Evolutionary conservation across 2,113 vertebrate species (phyloP), one percentile per base, ranked within the genome.

Genomic region (Myanophis thanlyinensis): DNA sequence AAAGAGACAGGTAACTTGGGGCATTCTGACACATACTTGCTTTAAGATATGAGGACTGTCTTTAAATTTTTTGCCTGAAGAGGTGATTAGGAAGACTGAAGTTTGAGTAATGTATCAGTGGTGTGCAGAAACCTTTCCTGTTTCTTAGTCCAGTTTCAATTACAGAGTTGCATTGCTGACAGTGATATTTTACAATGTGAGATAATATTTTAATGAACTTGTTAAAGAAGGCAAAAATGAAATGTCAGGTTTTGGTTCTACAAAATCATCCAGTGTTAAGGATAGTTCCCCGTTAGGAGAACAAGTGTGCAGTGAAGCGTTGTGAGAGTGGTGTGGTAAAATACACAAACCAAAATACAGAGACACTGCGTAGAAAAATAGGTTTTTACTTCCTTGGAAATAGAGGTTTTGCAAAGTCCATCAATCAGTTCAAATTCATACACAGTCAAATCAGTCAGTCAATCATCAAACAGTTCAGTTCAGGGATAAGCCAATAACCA

Each of bases 11-110:
- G 91, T 96, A 96, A 92, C 91, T 92, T 88, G 91, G 86, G 87
- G 12, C 46, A 44, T 95, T 95, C 94, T 96, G 93, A 95, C 20
- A 53, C 87, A 94, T 5, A 85, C 49, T 62, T 90, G 92, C 94
- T 88, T 96, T 93, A 95, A 95, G 93, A 95, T 92, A 93, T 35
- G 44, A 95, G 96, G 93, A 92, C 44, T 94, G 89, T 27, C 91
- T 96, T 96, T 93, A 96, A 97, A 93, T 54, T 93, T 96, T 93
- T 96, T 91, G 23, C 90, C 95, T 91, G 93, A 95, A 94, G 93
- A 97, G 94, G 94, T 93, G 88, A 96, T 96, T 95, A 95, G 90
- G 94, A 93, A 95, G 93, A 93, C 84, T 54, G 47, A n/a, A 67
- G 62, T 89, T 88, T 88, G 88, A 87, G 89, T 84, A 93, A 91